Percentiles rank a stretch among this genome's conserved stretches.
phyloP scores from a whole-genome alignment of 2,888 invertebrate species.

The Hedychridium roseum region DNA sequence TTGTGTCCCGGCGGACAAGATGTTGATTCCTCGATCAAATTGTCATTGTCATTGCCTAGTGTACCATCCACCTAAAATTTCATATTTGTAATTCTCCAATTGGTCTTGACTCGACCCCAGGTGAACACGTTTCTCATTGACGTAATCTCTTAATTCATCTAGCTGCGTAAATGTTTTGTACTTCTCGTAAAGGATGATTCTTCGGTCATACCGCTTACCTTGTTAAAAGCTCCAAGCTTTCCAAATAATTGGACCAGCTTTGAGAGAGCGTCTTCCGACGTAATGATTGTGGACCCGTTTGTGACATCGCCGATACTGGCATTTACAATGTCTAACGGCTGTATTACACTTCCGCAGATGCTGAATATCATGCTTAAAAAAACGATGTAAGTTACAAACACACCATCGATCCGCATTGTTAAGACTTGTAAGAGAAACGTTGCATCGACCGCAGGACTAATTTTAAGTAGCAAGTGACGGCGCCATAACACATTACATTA shows the following conservation, averaged over 20 bases:
- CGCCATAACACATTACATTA: too few species aligned
- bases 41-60: constrained; percentile 56
- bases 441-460: too few species aligned
- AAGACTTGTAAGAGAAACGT: too few species aligned
- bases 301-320: constrained; percentile 23
- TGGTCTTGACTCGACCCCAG: not conserved
- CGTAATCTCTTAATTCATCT: not conserved
- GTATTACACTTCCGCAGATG: too few species aligned
- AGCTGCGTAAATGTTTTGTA: not conserved
- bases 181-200: not conserved
- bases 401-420: too few species aligned
- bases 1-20: constrained; percentile 60
- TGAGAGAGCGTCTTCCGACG: constrained; percentile 52
- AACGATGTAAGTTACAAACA: too few species aligned
- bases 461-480: too few species aligned
- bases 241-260: constrained; percentile 61
- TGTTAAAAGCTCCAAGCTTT: constrained; percentile 61
- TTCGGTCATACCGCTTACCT: constrained; percentile 41
- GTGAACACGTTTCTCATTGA: not conserved
- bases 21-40: constrained; percentile 49
- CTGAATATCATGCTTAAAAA: too few species aligned
- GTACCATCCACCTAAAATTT: constrained; percentile 51
- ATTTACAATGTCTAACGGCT: too few species aligned
- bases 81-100: constrained; percentile 1
- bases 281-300: too few species aligned